Evolutionary conservation across 2,888 invertebrate species (phyloP).

Genomic region (Nowickia ferox): DNA sequence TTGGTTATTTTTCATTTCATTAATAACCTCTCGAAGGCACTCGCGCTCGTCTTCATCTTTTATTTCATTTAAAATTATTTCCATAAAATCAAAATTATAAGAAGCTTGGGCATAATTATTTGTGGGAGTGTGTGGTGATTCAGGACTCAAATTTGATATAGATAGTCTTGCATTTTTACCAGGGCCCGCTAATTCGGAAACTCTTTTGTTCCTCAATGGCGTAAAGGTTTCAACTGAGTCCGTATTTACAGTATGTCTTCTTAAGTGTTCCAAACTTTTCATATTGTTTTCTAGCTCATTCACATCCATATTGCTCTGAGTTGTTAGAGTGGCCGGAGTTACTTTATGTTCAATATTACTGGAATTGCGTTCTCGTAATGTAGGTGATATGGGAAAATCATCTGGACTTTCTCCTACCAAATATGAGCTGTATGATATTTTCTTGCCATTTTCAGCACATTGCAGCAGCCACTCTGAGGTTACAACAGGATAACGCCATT

Average conservation of each 20-base stretch:
- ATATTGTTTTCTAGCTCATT: slow-evolving; percentile 73
- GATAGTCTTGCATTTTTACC: slow-evolving; percentile 61
- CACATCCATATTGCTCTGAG: slow-evolving; percentile 61
- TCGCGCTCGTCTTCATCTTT: slow-evolving; percentile 79
- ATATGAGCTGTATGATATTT: slow-evolving; percentile 85
- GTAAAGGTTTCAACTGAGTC: slow-evolving; percentile 73
- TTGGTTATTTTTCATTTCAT: slow-evolving; percentile 80
- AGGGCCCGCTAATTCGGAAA: slow-evolving; percentile 79
- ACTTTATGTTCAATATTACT: slow-evolving; percentile 54
- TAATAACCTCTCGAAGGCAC: slow-evolving; percentile 79
- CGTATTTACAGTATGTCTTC: neutral
- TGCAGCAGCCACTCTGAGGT: slow-evolving; percentile 89
- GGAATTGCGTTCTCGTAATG: slow-evolving; percentile 74
- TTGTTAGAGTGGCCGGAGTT: slow-evolving; percentile 21
- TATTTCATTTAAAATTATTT: slow-evolving; percentile 78
- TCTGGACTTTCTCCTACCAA: slow-evolving; percentile 85
- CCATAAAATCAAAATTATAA: slow-evolving; percentile 77
- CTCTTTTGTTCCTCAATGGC: slow-evolving; percentile 79
- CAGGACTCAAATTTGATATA: slow-evolving; percentile 60
- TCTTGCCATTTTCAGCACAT: slow-evolving; percentile 85
- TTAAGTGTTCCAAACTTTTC: slow-evolving; percentile 40
- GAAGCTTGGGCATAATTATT: slow-evolving; percentile 73
- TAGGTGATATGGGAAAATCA: slow-evolving; percentile 78
- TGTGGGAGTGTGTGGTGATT: slow-evolving; percentile 81
- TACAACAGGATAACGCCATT: slow-evolving; percentile 93